Percentiles rank a stretch among this genome's conserved stretches.
phyloP scores from a whole-genome alignment of 2,888 invertebrate genomes.

The Notodonta dromedarius region DNA sequence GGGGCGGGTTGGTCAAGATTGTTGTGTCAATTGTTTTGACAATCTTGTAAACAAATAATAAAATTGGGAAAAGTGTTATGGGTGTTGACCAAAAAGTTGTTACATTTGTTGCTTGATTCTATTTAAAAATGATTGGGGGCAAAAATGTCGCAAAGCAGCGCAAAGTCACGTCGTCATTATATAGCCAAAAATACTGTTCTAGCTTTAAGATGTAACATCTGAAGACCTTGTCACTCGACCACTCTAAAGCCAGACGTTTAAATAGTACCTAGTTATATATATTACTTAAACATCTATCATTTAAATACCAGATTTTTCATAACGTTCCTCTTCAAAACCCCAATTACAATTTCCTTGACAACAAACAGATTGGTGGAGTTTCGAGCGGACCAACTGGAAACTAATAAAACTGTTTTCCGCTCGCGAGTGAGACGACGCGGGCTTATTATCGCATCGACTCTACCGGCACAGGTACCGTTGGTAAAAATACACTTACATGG shows the following conservation, averaged over 20 bases:
- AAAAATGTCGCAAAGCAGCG: no score
- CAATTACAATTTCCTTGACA: slow-evolving; percentile 21
- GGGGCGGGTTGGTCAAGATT: slow-evolving; percentile 2
- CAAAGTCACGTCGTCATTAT: no score
- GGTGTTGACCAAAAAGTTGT: neutral
- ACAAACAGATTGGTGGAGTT: slow-evolving; percentile 37
- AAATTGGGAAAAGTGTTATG: neutral
- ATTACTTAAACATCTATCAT: no score
- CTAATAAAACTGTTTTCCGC: slow-evolving; percentile 49
- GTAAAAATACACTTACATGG: slow-evolving; percentile 22
- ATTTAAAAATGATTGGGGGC: no score
- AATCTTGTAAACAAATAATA: neutral
- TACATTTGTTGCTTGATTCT: no score
- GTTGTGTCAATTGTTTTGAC: neutral
- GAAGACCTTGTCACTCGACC: no score
- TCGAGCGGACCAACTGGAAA: slow-evolving; percentile 20
- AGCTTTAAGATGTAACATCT: no score
- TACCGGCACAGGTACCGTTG: slow-evolving; percentile 41
- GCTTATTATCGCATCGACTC: slow-evolving; percentile 56
- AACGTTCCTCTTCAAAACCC: neutral
- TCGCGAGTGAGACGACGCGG: slow-evolving; percentile 28
- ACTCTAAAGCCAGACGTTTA: no score
- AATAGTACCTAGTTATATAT: no score
- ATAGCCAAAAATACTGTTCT: no score
- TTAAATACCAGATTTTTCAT: neutral